A percentile compares a stretch with the other conserved stretches of the same genome.
Conservation (phyloP, 2,888 invertebrate species). For the Eupsilia transversa region DNA sequence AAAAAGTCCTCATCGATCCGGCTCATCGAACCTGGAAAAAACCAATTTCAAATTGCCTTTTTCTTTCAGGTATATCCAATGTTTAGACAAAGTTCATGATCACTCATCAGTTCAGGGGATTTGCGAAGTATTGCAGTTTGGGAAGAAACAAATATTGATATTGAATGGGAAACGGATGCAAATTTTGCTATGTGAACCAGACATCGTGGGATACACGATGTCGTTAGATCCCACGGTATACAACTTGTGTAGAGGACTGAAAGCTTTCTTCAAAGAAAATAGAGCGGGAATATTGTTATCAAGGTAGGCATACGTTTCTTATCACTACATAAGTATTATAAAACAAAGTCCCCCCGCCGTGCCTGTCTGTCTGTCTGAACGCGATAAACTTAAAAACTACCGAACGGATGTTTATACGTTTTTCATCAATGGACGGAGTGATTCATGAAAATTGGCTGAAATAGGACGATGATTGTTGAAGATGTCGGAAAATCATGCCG, state of each 20-base stretch:
- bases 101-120: constrained; percentile 87
- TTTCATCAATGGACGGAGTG: too few species aligned
- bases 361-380: too few species aligned
- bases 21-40: too few species aligned
- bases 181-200: constrained; percentile 84
- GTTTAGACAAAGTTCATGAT: constrained; percentile 85
- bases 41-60: background rate
- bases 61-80: constrained; percentile 81
- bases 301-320: constrained; percentile 72
- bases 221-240: constrained; percentile 85
- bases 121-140: constrained; percentile 86
- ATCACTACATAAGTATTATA: too few species aligned
- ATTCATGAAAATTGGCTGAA: too few species aligned
- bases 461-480: too few species aligned
- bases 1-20: too few species aligned
- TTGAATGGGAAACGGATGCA: constrained; percentile 86
- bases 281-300: constrained; percentile 88
- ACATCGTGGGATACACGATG: constrained; percentile 88
- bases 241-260: constrained; percentile 89
- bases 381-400: too few species aligned
- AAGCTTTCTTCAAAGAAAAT: constrained; percentile 89
- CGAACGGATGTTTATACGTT: too few species aligned
- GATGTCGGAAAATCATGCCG: too few species aligned
- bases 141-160: constrained; percentile 83
- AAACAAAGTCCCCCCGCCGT: too few species aligned